Percentiles rank a stretch among this genome's conserved stretches.
phyloP scores from a whole-genome alignment of 2,797 vertebrate genomes.

The Fistularia tabacaria region DNA sequence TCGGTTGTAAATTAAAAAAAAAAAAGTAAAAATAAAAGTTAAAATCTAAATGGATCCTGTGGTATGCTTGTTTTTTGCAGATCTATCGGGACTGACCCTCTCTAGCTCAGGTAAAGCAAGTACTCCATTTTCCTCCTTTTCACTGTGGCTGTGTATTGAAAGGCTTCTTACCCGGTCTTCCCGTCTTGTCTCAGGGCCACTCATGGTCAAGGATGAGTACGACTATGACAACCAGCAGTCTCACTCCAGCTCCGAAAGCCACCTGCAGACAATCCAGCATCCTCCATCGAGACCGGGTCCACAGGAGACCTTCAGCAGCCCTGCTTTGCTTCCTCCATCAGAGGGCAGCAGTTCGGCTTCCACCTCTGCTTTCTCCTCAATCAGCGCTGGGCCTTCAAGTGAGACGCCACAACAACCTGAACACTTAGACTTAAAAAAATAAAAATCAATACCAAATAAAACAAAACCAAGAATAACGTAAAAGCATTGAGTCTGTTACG shows the following conservation, averaged over 20 bases:
- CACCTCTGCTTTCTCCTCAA: constrained; percentile 85
- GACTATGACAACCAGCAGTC: constrained; percentile 90
- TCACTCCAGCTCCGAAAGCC: constrained; percentile 82
- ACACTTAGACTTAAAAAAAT: not conserved
- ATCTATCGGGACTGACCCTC: constrained; percentile 91
- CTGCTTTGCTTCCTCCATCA: constrained; percentile 79
- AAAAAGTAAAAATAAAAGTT: no score
- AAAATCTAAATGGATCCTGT: no score
- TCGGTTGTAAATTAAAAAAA: not conserved
- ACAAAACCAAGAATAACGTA: not conserved
- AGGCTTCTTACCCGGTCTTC: not conserved
- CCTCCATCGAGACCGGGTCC: constrained; percentile 82
- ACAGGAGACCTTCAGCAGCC: constrained; percentile 81
- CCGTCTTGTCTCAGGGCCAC: constrained; percentile 72
- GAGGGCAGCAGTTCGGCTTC: constrained; percentile 84
- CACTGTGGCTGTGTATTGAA: not conserved
- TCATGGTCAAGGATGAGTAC: constrained; percentile 94
- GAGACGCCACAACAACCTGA: constrained; percentile 47
- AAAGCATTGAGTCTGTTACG: not conserved
- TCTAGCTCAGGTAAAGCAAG: constrained; percentile 84
- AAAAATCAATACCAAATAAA: not conserved
- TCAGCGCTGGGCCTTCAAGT: constrained; percentile 92
- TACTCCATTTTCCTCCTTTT: not conserved
- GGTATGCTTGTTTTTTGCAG: constrained; percentile 63
- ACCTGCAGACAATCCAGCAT: constrained; percentile 92